These are phyloP conservation scores for Micrasema longulum DNA, from an alignment of 1,140 invertebrate species.

Conservation along the genomic window DNA sequence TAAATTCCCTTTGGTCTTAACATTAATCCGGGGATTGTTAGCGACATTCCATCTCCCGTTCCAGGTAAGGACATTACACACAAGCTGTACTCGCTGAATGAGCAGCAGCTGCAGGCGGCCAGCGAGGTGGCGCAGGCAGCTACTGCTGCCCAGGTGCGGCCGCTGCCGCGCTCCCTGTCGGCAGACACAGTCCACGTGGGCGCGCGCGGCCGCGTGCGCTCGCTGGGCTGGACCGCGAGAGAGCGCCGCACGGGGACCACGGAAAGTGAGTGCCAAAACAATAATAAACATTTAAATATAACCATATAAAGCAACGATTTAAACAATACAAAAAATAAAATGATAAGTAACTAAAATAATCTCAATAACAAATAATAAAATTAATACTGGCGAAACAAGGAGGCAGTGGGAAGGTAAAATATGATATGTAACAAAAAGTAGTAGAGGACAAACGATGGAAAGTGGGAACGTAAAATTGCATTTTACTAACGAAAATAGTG, in stretches of 20 bases:
- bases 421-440: too few relatives aligned
- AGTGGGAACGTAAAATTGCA: too few relatives aligned
- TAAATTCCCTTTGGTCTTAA: too few relatives aligned
- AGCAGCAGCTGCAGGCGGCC: slow-evolving; percentile 71
- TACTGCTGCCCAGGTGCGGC: slow-evolving; percentile 59
- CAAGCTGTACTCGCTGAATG: slow-evolving; percentile 85
- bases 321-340: too few relatives aligned
- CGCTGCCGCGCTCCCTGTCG: slow-evolving; percentile 76
- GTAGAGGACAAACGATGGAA: too few relatives aligned
- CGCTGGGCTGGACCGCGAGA: slow-evolving; percentile 71
- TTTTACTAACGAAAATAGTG: too few relatives aligned
- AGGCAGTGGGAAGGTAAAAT: too few relatives aligned
- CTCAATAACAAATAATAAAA: too few relatives aligned
- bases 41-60: slow-evolving; percentile 55
- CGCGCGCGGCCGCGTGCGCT: slow-evolving; percentile 77
- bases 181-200: slow-evolving; percentile 85
- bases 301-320: too few relatives aligned
- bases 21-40: too few relatives aligned
- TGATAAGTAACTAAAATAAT: background rate
- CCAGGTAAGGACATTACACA: slow-evolving; percentile 86
- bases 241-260: slow-evolving; percentile 28
- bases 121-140: slow-evolving; percentile 61
- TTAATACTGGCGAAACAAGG: too few relatives aligned
- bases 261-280: slow-evolving; percentile 27
- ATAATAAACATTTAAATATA: too few relatives aligned